These are phyloP conservation scores for Melanotaenia maccullochi DNA, from an alignment of 2,797 vertebrate genomes.

Conservation along the genomic window DNA sequence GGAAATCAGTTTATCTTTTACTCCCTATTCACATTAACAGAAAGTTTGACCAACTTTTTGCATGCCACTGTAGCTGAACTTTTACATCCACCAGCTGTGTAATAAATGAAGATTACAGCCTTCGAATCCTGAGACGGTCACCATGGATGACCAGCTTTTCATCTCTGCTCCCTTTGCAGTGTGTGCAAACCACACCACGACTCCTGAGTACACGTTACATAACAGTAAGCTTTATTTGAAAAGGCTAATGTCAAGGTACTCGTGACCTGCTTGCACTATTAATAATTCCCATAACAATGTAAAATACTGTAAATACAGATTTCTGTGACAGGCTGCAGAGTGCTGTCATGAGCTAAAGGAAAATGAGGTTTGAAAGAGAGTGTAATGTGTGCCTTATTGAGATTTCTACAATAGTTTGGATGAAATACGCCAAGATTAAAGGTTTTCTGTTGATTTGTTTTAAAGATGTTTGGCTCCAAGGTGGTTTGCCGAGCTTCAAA, in stretches of 20 bases:
- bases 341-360: constrained; percentile 17
- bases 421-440: constrained; percentile 56
- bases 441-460: constrained; percentile 26
- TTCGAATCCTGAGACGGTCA: constrained; percentile 1
- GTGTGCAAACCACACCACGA: constrained; percentile 42
- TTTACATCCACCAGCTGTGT: constrained; percentile 31
- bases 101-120: constrained; percentile 21
- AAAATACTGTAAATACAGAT: constrained; percentile 46
- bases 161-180: constrained; percentile 52
- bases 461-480: constrained; percentile 25
- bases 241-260: constrained; percentile 46
- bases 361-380: constrained; percentile 10
- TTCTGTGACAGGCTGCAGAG: constrained; percentile 20
- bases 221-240: constrained; percentile 54
- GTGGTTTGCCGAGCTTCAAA: constrained; percentile 19
- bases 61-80: constrained; percentile 22
- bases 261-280: constrained; percentile 56
- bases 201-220: constrained; percentile 46
- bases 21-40: neutral
- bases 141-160: constrained; percentile 44
- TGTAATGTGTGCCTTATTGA: constrained; percentile 75
- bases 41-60: neutral
- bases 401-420: constrained; percentile 59
- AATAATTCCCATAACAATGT: constrained; percentile 44
- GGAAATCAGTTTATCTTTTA: neutral